Evolutionary conservation across 2,113 vertebrate species (phyloP).

Genomic region (Nycticorax nycticorax): DNA sequence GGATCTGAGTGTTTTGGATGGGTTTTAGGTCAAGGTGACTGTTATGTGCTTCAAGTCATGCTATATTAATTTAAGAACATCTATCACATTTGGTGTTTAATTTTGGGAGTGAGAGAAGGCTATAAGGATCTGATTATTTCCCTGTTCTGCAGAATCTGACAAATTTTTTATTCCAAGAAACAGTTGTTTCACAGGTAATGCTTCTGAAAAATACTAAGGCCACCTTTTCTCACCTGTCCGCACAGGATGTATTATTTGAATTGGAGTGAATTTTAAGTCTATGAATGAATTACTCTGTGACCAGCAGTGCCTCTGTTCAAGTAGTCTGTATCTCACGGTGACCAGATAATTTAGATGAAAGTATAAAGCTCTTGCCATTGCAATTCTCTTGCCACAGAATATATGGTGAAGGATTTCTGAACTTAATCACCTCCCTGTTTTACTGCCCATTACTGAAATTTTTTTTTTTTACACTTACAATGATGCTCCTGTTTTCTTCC

Average conservation of each 20-base stretch:
- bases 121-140: neutral
- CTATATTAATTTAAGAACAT: neutral
- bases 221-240: neutral
- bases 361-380: neutral
- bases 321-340: neutral
- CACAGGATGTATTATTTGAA: neutral
- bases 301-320: neutral
- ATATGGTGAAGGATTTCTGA: neutral
- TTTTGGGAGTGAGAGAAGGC: neutral
- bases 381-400: too few relatives aligned
- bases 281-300: neutral
- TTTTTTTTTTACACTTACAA: neutral
- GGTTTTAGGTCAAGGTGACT: neutral
- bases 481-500: neutral
- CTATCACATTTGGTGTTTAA: rapidly evolving
- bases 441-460: neutral
- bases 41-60: rapidly evolving
- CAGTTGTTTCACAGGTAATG: neutral
- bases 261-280: neutral
- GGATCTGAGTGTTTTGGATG: neutral
- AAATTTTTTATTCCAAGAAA: neutral
- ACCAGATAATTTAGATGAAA: neutral
- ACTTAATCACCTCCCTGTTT: neutral
- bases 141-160: neutral
- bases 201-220: neutral